Evolutionary conservation across 1,140 invertebrate species (phyloP).

Genomic region (Cyphomyrmex costatus): DNA sequence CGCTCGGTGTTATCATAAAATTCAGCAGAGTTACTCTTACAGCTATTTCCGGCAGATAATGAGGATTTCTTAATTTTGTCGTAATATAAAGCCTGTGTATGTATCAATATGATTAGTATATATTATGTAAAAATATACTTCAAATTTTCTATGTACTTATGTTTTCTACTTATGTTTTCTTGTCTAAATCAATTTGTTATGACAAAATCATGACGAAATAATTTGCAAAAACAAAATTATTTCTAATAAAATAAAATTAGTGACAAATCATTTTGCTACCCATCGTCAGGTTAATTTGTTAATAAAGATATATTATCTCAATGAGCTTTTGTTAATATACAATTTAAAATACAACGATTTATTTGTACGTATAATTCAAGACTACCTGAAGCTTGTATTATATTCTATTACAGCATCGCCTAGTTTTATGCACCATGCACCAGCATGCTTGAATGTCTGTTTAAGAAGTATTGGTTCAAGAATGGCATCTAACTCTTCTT

Average conservation of each 20-base stretch:
- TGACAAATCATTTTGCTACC: not conserved
- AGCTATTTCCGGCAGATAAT: constrained; percentile 96
- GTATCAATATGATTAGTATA: constrained; percentile 62
- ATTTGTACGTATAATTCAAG: not conserved
- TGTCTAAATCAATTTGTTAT: not conserved
- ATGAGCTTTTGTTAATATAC: not conserved
- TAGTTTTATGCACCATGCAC: constrained; percentile 93
- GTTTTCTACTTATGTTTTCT: not conserved
- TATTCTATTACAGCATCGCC: constrained; percentile 95
- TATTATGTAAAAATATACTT: not conserved
- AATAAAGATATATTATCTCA: not conserved
- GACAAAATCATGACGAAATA: not conserved
- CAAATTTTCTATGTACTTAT: not conserved
- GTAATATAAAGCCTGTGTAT: constrained; percentile 94
- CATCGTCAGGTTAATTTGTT: constrained; percentile 13
- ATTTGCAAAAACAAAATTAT: not conserved
- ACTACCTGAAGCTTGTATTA: constrained; percentile 93
- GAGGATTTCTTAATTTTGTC: constrained; percentile 97
- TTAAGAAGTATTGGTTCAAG: constrained; percentile 95
- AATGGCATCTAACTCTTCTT: constrained; percentile 96
- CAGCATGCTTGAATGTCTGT: constrained; percentile 96
- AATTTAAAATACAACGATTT: not conserved
- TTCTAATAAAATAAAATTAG: not conserved
- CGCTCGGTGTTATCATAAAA: constrained; percentile 96
- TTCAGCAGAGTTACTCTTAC: constrained; percentile 98